Conservation (phyloP, 2,888 invertebrate genomes). For the Hyalella azteca region DNA sequence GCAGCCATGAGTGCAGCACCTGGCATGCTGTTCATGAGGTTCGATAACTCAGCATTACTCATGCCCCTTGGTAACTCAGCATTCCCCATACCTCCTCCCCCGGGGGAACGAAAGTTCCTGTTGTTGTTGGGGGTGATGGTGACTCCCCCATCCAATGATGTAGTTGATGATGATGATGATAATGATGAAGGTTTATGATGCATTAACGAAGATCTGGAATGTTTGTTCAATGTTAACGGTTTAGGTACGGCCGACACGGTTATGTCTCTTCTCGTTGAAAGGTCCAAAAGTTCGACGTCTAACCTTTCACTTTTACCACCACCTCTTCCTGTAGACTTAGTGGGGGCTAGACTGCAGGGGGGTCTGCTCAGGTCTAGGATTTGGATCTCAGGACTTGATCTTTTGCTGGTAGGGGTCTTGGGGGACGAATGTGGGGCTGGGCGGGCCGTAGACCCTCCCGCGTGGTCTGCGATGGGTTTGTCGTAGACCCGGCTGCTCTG, state of each 20-base stretch:
- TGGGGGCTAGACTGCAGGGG: conserved; percentile 42
- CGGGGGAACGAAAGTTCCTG: neutral
- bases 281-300: conserved; percentile 55
- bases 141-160: too few relatives aligned
- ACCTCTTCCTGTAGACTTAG: neutral
- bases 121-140: conserved; percentile 41
- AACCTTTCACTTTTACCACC: conserved; percentile 46
- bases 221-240: conserved; percentile 49
- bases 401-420: conserved; percentile 43
- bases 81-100: neutral
- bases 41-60: neutral
- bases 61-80: too few relatives aligned
- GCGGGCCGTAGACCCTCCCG: conserved; percentile 32
- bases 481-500: conserved; percentile 57
- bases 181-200: too few relatives aligned
- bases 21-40: neutral
- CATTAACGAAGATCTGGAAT: conserved; percentile 40
- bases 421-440: conserved; percentile 34
- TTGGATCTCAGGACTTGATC: conserved; percentile 57
- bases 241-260: conserved; percentile 57
- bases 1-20: neutral
- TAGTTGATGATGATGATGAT: conserved; percentile 44
- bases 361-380: conserved; percentile 56
- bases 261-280: conserved; percentile 56
- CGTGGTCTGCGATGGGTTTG: conserved; percentile 52